Evolutionary conservation across 2,113 vertebrate genomes (phyloP).

Genomic region (Ammodytes marinus): DNA sequence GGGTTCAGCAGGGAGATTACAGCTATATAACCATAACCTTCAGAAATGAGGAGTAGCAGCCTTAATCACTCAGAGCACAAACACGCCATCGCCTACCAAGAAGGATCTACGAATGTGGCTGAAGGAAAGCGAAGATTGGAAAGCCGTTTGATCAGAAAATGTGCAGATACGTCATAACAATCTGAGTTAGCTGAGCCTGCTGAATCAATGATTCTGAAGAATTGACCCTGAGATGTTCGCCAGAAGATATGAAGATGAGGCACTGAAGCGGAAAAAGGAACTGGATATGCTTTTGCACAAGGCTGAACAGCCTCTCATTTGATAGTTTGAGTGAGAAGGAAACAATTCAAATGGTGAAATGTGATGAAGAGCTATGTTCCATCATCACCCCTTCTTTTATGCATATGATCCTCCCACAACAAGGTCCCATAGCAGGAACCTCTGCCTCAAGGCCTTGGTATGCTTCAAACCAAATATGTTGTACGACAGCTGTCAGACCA

Average conservation of each 20-base stretch:
- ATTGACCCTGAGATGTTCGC: constrained; percentile 25
- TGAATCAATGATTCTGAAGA: constrained; percentile 38
- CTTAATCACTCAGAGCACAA: constrained; percentile 36
- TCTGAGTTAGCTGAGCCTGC: constrained; percentile 12
- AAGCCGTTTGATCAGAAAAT: constrained; percentile 51
- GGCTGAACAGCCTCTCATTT: not conserved
- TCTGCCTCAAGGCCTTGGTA: not conserved
- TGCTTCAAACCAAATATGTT: not conserved
- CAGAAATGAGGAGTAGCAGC: constrained; percentile 16
- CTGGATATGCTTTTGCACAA: not conserved
- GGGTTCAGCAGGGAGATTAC: constrained; percentile 38
- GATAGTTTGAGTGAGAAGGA: not conserved
- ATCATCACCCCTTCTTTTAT: not conserved
- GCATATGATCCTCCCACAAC: not conserved
- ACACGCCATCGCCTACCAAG: constrained; percentile 23
- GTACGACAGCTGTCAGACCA: not conserved
- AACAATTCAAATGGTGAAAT: not conserved
- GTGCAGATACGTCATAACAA: constrained; percentile 26
- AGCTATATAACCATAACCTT: constrained; percentile 25
- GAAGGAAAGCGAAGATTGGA: constrained; percentile 23
- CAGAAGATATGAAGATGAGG: constrained; percentile 14
- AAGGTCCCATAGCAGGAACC: not conserved
- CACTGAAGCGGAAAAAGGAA: constrained; percentile 20
- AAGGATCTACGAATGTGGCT: constrained; percentile 12
- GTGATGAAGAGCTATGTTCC: not conserved